Evolutionary conservation across 1,140 invertebrate genomes (phyloP), one percentile per base, ranked within the genome.

Genomic region (Probaryconus sp.): DNA sequence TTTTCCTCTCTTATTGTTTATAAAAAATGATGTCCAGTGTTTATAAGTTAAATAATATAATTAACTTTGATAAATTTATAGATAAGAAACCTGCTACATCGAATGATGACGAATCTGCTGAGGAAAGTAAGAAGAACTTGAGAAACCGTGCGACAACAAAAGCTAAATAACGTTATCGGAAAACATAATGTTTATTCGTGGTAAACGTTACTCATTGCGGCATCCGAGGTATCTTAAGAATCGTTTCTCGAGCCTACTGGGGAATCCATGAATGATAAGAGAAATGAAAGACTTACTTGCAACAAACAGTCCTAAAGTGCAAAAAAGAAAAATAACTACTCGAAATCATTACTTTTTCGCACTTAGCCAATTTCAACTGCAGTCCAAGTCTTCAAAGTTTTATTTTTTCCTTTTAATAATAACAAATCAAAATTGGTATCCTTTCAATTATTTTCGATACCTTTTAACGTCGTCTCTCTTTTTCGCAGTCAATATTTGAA

Each of bases 21-120:
- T 21, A 17, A 11, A 17, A 45, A 9, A 42, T 6, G 2, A 42
- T 42, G n/a, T n/a, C n/a, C n/a, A n/a, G n/a, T n/a, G n/a, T n/a
- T n/a, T n/a, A n/a, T n/a, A n/a, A n/a, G n/a, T n/a, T n/a, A n/a
- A n/a, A n/a, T n/a, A n/a, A n/a, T n/a, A n/a, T n/a, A n/a, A n/a
- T n/a, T n/a, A n/a, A n/a, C n/a, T n/a, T n/a, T n/a, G n/a, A n/a
- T n/a, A n/a, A n/a, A n/a, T n/a, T 73, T 81, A 24, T 28, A 85
- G 87, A 61, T 33, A 90, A 90, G 80, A 86, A 87, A 64, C 74
- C 80, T n/a, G 65, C 80, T 5, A 78, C 83, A 31, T 86, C 85
- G 2, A 90, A 91, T 58, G 92, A 92, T 21, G 91, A 93, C 55
- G 91, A 92, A 56, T 81, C 93, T 9, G 91, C 92, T 1, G 92